Percentiles rank a stretch among this genome's conserved stretches.
Conservation (phyloP, 1,140 invertebrate species). For the Sminthurinus signatus region DNA sequence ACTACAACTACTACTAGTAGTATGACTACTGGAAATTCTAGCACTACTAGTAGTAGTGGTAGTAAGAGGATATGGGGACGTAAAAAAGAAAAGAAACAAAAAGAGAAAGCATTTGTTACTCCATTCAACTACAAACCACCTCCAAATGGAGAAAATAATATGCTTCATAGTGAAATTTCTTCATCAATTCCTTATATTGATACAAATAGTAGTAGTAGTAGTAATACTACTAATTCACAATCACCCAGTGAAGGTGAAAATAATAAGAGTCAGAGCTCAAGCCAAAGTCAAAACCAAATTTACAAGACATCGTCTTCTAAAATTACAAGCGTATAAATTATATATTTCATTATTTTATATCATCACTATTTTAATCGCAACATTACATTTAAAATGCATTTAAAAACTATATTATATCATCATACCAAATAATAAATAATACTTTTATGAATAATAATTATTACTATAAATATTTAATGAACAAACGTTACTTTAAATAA, state of each 20-base stretch:
- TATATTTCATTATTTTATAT: not conserved
- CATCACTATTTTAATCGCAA: not conserved
- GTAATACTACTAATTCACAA: too few relatives aligned
- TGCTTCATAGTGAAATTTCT: too few relatives aligned
- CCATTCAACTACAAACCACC: conserved; percentile 34
- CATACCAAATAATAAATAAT: not conserved
- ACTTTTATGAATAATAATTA: not conserved
- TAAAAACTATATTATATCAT: not conserved
- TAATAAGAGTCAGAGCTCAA: too few relatives aligned
- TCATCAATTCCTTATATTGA: too few relatives aligned
- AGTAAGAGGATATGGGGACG: conserved; percentile 19
- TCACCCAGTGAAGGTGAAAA: too few relatives aligned
- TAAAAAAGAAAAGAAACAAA: conserved; percentile 19
- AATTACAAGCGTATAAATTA: too few relatives aligned
- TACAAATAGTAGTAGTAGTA: too few relatives aligned
- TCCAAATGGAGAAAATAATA: not conserved
- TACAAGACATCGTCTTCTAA: too few relatives aligned
- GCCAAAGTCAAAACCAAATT: too few relatives aligned
- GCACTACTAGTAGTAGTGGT: not conserved
- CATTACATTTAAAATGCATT: not conserved
- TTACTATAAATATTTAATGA: too few relatives aligned
- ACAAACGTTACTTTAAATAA: too few relatives aligned
- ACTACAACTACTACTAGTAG: too few relatives aligned
- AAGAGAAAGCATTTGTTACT: conserved; percentile 28
- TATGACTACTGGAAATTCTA: not conserved